A percentile compares a stretch with the other conserved stretches of the same genome.
phyloP scores from a whole-genome alignment of 2,113 vertebrate species.

The Nannobrachium achirus region DNA sequence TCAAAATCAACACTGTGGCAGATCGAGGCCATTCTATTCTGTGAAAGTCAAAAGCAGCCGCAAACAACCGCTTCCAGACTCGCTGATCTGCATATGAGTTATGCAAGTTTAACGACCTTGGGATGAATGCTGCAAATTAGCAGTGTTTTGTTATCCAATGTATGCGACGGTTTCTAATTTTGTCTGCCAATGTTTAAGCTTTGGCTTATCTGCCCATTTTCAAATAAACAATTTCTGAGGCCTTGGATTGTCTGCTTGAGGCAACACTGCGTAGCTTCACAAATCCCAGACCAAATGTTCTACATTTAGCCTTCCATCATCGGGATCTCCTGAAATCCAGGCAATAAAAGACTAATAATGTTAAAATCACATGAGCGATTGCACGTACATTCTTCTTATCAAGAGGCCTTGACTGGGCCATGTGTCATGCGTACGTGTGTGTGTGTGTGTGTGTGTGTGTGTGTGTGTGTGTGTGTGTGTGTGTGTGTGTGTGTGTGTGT shows the following conservation, averaged over 20 bases:
- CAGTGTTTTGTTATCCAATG: conserved; percentile 40
- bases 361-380: conserved; percentile 11
- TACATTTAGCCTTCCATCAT: not conserved
- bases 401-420: conserved; percentile 20
- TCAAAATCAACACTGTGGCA: no score
- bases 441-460: no score
- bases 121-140: conserved; percentile 47
- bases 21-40: conserved; percentile 12
- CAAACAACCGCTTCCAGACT: conserved; percentile 3
- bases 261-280: not conserved
- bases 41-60: not conserved
- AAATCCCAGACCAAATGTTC: not conserved
- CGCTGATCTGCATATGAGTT: conserved; percentile 37
- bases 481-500: not conserved
- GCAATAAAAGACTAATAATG: conserved; percentile 10
- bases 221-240: conserved; percentile 25
- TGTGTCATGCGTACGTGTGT: no score
- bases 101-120: conserved; percentile 47
- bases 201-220: conserved; percentile 27
- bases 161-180: conserved; percentile 39
- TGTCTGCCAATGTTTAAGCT: conserved; percentile 28
- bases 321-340: conserved; percentile 4
- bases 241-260: conserved; percentile 8
- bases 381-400: conserved; percentile 40
- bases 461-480: not conserved